A percentile compares a stretch with the other conserved stretches of the same genome.
These are phyloP conservation scores for Epinotia demarniana DNA, from an alignment of 2,888 invertebrate species.

Conservation along the genomic window DNA sequence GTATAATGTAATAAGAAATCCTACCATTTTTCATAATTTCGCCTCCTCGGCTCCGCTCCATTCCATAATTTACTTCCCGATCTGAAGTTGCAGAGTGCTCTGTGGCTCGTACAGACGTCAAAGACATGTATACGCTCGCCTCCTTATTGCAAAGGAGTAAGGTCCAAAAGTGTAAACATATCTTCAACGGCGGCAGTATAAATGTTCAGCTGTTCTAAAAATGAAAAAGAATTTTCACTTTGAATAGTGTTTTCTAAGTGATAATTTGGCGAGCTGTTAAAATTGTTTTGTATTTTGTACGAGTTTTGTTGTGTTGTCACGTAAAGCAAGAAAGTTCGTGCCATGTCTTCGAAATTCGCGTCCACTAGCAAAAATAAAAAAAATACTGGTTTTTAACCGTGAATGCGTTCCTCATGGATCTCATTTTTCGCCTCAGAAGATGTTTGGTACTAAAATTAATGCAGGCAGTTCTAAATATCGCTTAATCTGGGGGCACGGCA, in stretches of 20 bases:
- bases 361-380: too few species aligned
- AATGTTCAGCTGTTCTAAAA: conserved; percentile 31
- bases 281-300: background rate
- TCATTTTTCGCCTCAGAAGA: too few species aligned
- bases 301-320: background rate
- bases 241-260: background rate
- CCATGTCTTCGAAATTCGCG: too few species aligned
- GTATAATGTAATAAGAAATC: conserved; percentile 53
- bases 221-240: conserved; percentile 15
- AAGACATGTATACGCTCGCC: background rate
- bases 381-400: too few species aligned
- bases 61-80: conserved; percentile 81
- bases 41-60: conserved; percentile 57
- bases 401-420: too few species aligned
- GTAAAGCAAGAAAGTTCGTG: background rate
- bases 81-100: conserved; percentile 50
- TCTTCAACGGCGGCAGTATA: conserved; percentile 8
- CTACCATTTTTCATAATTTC: conserved; percentile 76
- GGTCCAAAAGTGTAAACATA: background rate
- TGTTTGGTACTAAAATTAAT: too few species aligned
- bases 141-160: background rate
- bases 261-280: conserved; percentile 2
- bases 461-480: too few species aligned
- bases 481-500: too few species aligned
- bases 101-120: background rate